phyloP scores from a whole-genome alignment of 2,888 invertebrate genomes.

The Caenorhabditis sp. region DNA sequence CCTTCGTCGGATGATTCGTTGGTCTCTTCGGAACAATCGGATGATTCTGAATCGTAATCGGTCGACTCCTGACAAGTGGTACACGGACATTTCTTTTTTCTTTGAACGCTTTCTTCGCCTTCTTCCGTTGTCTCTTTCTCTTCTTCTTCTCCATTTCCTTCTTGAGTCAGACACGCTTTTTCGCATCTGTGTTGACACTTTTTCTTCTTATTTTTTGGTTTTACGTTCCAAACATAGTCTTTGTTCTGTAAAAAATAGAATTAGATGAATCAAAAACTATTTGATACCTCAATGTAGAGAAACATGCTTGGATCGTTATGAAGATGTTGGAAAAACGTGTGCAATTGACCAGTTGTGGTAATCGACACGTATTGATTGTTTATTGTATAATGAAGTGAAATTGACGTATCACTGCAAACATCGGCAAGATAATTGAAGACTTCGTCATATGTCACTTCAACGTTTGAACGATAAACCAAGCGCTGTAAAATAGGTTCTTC shows the following conservation, averaged over 20 bases:
- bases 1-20: background rate
- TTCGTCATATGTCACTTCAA: conserved; percentile 32
- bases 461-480: conserved; percentile 25
- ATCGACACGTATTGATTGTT: conserved; percentile 25
- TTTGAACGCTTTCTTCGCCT: background rate
- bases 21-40: background rate
- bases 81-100: background rate
- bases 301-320: conserved; percentile 20
- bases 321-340: conserved; percentile 28
- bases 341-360: conserved; percentile 37
- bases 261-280: too few species aligned
- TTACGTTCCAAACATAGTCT: conserved; percentile 36
- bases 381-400: conserved; percentile 33
- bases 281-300: conserved; percentile 30
- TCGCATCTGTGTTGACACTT: conserved; percentile 1
- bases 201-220: conserved; percentile 17
- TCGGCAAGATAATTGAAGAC: conserved; percentile 19
- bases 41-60: background rate
- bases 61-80: background rate
- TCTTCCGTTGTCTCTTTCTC: background rate
- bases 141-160: conserved; percentile 9
- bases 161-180: background rate
- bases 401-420: conserved; percentile 8
- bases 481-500: conserved; percentile 22
- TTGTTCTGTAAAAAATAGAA: too few species aligned